Evolutionary conservation across 2,113 vertebrate genomes (phyloP).

Genomic region (Sigmodon hispidus): DNA sequence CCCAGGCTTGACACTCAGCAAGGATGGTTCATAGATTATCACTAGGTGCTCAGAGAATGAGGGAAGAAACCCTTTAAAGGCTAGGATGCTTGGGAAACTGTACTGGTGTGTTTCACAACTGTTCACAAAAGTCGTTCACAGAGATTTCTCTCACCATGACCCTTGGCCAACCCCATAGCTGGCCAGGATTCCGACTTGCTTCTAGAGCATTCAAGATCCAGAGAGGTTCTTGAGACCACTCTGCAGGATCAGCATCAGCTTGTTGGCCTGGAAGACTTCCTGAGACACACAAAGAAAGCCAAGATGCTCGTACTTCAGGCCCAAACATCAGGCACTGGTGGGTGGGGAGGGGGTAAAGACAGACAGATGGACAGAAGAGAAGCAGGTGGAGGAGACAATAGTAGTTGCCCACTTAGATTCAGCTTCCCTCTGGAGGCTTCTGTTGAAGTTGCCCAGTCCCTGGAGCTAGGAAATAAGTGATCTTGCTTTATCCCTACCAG

Average conservation of each 20-base stretch:
- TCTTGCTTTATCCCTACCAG: neutral
- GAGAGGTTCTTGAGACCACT: neutral
- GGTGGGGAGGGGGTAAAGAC: neutral
- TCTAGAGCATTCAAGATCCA: neutral
- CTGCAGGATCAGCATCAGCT: neutral
- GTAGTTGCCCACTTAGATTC: neutral
- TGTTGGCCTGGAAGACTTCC: neutral
- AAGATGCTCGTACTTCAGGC: accelerated
- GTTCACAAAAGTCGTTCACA: neutral
- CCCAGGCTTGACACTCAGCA: neutral
- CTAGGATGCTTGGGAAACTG: neutral
- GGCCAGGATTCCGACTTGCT: neutral
- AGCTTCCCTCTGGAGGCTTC: neutral
- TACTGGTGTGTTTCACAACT: neutral
- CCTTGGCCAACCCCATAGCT: neutral
- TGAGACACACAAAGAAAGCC: neutral
- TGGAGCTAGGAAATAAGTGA: neutral
- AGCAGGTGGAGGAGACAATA: neutral
- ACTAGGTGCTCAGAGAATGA: neutral
- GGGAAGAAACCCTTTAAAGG: neutral
- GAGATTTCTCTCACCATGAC: neutral
- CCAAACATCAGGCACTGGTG: neutral
- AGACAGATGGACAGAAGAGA: neutral
- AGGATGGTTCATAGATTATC: too few species aligned
- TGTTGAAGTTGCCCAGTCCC: neutral